phyloP scores from a whole-genome alignment of 2,113 vertebrate species.

The Trematocara unimaculatum region DNA sequence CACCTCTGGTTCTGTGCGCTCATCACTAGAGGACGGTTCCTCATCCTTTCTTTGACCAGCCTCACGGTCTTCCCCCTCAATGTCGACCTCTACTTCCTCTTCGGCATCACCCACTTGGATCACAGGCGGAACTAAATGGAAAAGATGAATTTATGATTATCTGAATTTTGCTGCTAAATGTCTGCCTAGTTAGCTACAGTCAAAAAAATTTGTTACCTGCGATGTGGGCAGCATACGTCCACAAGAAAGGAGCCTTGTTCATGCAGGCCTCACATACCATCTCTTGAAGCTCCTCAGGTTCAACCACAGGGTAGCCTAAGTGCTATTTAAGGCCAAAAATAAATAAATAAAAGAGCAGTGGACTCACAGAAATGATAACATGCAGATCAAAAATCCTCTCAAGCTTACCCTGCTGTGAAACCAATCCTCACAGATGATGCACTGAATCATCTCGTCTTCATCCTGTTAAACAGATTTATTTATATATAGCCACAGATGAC shows the following conservation, averaged over 20 bases:
- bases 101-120: constrained; percentile 63
- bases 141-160: neutral
- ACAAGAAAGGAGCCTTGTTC: constrained; percentile 84
- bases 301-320: constrained; percentile 76
- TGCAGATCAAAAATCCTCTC: neutral
- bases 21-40: constrained; percentile 72
- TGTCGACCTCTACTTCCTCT: constrained; percentile 61
- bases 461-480: constrained; percentile 63
- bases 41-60: constrained; percentile 20
- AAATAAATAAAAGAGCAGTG: neutral
- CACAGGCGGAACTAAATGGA: constrained; percentile 64
- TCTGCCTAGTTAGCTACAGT: neutral
- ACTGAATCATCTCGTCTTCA: constrained; percentile 96
- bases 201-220: constrained; percentile 71
- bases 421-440: constrained; percentile 95
- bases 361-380: neutral
- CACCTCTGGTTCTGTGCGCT: constrained; percentile 55
- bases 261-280: constrained; percentile 93
- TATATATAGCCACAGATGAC: neutral
- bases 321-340: constrained; percentile 71
- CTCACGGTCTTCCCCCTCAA: constrained; percentile 21
- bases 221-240: constrained; percentile 80
- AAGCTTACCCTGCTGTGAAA: constrained; percentile 86
- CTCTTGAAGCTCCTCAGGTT: constrained; percentile 87
- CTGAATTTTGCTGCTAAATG: neutral